Conservation (phyloP, 2,888 invertebrate species). For the Nemotelus nigrinus region DNA sequence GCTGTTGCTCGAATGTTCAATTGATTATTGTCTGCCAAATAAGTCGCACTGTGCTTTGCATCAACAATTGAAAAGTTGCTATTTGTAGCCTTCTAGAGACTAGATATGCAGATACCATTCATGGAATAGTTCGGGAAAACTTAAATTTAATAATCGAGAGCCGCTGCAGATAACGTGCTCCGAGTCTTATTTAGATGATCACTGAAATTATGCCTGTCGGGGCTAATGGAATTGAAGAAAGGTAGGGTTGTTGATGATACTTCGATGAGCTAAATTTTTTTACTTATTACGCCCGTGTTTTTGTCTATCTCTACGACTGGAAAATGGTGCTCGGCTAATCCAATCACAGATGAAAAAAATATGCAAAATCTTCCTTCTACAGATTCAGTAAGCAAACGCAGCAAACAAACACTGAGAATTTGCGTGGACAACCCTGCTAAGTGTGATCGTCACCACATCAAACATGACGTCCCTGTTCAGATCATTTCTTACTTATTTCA, state of each 20-base stretch:
- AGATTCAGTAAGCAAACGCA: neutral
- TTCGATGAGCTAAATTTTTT: too few species aligned
- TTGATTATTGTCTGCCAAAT: constrained; percentile 45
- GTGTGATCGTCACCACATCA: neutral
- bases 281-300: neutral
- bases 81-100: constrained; percentile 30
- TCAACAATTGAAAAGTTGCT: constrained; percentile 38
- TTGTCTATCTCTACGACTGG: neutral
- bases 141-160: constrained; percentile 37
- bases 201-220: constrained; percentile 36
- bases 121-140: constrained; percentile 25
- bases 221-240: neutral
- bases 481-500: neutral
- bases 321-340: too few species aligned
- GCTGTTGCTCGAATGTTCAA: constrained; percentile 31
- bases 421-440: neutral
- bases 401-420: neutral
- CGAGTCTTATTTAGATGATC: constrained; percentile 30
- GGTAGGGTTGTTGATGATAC: too few species aligned
- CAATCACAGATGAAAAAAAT: too few species aligned
- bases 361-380: neutral
- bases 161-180: constrained; percentile 21
- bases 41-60: constrained; percentile 42
- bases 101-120: constrained; percentile 38
- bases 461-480: neutral